phyloP scores from a whole-genome alignment of 1,140 invertebrate species.

The Eriosoma lanigerum region DNA sequence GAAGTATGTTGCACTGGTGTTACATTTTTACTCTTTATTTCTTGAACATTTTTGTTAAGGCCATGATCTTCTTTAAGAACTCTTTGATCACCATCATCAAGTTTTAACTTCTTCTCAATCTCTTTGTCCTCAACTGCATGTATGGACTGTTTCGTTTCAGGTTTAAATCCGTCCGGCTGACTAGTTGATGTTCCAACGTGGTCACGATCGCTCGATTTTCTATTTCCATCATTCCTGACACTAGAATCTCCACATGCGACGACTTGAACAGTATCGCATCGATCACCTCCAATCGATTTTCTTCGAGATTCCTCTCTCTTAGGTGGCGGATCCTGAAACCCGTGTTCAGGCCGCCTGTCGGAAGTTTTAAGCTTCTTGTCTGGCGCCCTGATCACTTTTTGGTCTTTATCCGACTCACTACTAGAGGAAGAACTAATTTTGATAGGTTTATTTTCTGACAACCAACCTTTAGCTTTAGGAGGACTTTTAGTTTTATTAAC shows the following conservation, averaged over 20 bases:
- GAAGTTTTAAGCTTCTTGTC: constrained; percentile 85
- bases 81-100: constrained; percentile 40
- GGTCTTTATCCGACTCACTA: constrained; percentile 59
- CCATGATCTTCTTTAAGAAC: constrained; percentile 46
- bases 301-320: constrained; percentile 70
- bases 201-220: constrained; percentile 49
- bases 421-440: constrained; percentile 46
- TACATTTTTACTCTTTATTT: constrained; percentile 22
- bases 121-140: constrained; percentile 50
- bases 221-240: constrained; percentile 59
- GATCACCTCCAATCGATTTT: constrained; percentile 60
- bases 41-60: constrained; percentile 38
- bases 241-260: constrained; percentile 65
- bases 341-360: constrained; percentile 74
- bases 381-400: constrained; percentile 69
- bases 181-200: constrained; percentile 49
- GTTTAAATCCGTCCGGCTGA: constrained; percentile 26
- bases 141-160: constrained; percentile 44
- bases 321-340: constrained; percentile 71
- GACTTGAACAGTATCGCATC: constrained; percentile 64
- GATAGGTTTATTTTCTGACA: constrained; percentile 49
- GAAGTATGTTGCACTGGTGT: constrained; percentile 25
- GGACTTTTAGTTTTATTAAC: constrained; percentile 51
- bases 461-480: constrained; percentile 53
- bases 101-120: constrained; percentile 45